A percentile compares a stretch with the other conserved stretches of the same genome.
Evolutionary conservation across 2,888 invertebrate genomes (phyloP).

Genomic region (Mythimna lalbum): DNA sequence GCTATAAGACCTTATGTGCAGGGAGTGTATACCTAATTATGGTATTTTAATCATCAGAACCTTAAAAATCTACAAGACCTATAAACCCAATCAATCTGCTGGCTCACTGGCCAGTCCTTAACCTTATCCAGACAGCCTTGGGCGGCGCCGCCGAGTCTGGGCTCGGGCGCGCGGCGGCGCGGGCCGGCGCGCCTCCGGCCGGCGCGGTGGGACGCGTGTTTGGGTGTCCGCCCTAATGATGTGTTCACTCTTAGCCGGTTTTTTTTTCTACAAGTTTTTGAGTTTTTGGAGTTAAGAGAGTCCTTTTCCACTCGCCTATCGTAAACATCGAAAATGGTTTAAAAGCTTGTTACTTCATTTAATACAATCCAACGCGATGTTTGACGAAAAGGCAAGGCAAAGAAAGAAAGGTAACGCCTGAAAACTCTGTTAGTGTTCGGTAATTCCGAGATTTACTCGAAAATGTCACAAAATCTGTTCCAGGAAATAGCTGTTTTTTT

Average conservation of each 20-base stretch:
- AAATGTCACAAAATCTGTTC: too few relatives aligned
- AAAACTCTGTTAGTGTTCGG: too few relatives aligned
- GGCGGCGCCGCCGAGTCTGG: conserved; percentile 78
- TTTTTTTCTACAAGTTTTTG: conserved; percentile 40
- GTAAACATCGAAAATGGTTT: too few relatives aligned
- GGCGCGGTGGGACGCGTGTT: conserved; percentile 65
- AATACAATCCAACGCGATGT: too few relatives aligned
- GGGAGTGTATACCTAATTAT: too few relatives aligned
- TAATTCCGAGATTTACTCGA: too few relatives aligned
- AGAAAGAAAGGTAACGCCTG: too few relatives aligned
- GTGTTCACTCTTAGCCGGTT: conserved; percentile 23
- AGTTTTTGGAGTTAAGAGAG: neutral
- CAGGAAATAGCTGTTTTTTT: too few relatives aligned
- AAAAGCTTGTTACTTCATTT: too few relatives aligned
- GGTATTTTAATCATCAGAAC: conserved; percentile 21
- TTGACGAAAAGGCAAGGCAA: too few relatives aligned
- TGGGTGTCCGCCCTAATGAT: conserved; percentile 68
- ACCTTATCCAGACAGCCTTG: conserved; percentile 85
- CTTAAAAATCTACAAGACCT: conserved; percentile 38
- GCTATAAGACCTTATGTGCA: too few relatives aligned
- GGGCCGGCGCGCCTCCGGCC: conserved; percentile 64
- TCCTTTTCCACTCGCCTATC: too few relatives aligned
- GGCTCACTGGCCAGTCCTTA: conserved; percentile 74
- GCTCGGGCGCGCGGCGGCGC: conserved; percentile 62
- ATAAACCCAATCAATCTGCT: conserved; percentile 69